Base-by-base conservation (phyloP, 2,888 invertebrate species). In the Tetheella fluctuosa region DNA sequence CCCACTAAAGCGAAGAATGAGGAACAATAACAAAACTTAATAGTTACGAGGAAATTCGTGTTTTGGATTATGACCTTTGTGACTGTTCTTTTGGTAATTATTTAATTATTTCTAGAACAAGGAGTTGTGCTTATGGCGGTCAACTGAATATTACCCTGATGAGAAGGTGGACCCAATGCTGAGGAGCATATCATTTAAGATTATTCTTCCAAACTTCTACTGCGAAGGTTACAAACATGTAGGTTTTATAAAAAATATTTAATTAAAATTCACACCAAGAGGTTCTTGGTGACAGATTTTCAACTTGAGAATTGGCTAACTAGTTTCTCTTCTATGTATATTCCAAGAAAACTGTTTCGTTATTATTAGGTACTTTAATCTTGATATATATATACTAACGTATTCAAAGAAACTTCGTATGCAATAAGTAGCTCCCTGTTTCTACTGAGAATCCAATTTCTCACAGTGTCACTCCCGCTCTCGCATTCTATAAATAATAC, bases 91-190 rank as follows among this genome's bases (percentile, higher is more conserved):
- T 8, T 30, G 2, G 7, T 10, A 55, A 12, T 6, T 54, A 28
- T 42, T n/a, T 13, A 39, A 6, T n/a, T 52, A 17, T 57, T 70
- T 70, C 0, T 63, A 91, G 91, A 86, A 84, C 1, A 77, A 62
- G 25, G 90, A 90, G 63, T 62, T 91, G 4, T 92, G 92, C 56
- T 63, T 92, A 53, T 85, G 87, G 0, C 82, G 91, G 1, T 76
- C 85, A 0, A 80, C 85, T 1, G 71, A 60, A 34, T 88, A 78
- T 63, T 83, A 69, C 30, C 83, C 79, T 0, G 78, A 80, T 1
- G 92, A 92, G 66, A 81, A 63, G 28, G 54, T 80, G 1, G 92
- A 92, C 59, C 88, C 90, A 0, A 90, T 90, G 87, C 65, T 92
- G 61, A 76, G 84, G n/a, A 77, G 79, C 1, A 68, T 89, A 0